Percentiles rank a stretch among this genome's conserved stretches.
Evolutionary conservation across 2,113 vertebrate species (phyloP).

Genomic region (Cettia cetti): DNA sequence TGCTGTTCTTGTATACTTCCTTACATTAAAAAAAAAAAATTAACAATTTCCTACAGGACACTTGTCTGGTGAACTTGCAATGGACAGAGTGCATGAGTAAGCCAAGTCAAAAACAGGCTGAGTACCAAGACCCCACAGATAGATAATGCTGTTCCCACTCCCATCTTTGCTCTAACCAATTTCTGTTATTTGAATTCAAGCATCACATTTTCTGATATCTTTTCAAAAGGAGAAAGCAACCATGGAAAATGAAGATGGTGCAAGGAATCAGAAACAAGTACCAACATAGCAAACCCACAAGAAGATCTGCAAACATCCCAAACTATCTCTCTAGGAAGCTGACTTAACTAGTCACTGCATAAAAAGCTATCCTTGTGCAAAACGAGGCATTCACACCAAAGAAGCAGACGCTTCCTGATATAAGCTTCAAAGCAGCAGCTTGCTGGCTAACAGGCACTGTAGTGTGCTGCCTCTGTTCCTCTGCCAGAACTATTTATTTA

Average conservation of each 20-base stretch:
- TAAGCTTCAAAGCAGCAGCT: conserved; percentile 41
- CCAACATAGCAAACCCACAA: neutral
- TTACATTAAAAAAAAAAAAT: neutral
- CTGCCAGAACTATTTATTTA: conserved; percentile 57
- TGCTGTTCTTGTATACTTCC: neutral
- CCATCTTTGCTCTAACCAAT: neutral
- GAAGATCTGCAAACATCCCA: neutral
- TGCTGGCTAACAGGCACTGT: conserved; percentile 29
- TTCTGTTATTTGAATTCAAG: neutral
- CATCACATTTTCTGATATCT: neutral
- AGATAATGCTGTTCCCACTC: neutral
- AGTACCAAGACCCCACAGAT: neutral
- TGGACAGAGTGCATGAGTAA: neutral
- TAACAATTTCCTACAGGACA: neutral
- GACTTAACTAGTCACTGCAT: neutral
- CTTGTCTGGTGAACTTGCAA: neutral
- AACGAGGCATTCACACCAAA: conserved; percentile 30
- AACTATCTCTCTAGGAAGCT: neutral
- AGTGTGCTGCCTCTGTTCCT: conserved; percentile 32
- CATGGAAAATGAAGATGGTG: neutral
- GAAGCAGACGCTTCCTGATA: conserved; percentile 13
- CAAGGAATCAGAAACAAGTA: neutral
- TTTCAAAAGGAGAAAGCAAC: neutral
- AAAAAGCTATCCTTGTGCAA: neutral
- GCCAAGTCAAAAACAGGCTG: neutral